Percentiles rank a stretch among this genome's conserved stretches.
Conservation (phyloP, 2,888 invertebrate genomes). For the Blastobasis lacticolella region DNA sequence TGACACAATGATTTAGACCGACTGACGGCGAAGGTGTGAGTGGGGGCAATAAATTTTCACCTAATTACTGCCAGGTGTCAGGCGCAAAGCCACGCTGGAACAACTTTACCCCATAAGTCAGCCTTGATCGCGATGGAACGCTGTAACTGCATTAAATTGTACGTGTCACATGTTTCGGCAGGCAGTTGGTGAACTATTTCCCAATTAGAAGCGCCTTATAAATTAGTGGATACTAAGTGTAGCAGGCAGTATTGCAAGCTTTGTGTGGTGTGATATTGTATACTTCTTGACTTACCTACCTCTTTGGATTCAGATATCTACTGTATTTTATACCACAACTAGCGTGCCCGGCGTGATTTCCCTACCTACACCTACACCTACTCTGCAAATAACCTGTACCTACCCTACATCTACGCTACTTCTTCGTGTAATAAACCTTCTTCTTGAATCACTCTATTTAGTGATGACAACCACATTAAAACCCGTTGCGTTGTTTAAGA, state of each 20-base stretch:
- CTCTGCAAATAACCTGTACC: too few species aligned
- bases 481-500: too few species aligned
- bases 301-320: not conserved
- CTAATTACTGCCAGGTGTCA: slow-evolving; percentile 67
- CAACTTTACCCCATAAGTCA: slow-evolving; percentile 60
- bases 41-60: slow-evolving; percentile 53
- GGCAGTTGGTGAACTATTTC: not conserved
- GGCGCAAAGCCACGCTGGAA: slow-evolving; percentile 48
- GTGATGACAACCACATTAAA: too few species aligned
- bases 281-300: not conserved
- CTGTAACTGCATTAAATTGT: slow-evolving; percentile 1
- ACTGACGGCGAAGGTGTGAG: slow-evolving; percentile 34
- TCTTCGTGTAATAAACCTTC: too few species aligned
- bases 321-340: not conserved
- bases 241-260: not conserved
- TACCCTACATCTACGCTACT: too few species aligned
- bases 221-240: not conserved
- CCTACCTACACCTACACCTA: too few species aligned
- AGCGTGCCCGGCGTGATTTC: too few species aligned
- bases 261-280: not conserved
- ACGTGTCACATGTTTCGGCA: not conserved
- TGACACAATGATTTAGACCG: slow-evolving; percentile 32
- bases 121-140: slow-evolving; percentile 40
- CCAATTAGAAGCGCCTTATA: not conserved
- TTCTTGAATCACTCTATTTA: too few species aligned